Base-by-base conservation (phyloP, 23 tunicate genomes). In the Botrylloides violaceus region DNA sequence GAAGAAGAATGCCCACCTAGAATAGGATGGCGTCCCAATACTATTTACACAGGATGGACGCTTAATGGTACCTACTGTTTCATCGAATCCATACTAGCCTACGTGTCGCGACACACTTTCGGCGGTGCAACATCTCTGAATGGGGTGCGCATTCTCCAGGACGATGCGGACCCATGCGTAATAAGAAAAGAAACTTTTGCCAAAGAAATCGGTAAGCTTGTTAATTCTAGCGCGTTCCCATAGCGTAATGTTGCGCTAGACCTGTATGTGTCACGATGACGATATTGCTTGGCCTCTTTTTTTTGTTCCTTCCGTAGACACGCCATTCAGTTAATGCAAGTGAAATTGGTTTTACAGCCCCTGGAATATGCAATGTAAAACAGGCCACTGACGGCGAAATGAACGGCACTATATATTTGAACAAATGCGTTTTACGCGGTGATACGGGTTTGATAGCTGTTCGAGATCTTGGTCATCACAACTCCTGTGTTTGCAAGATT, bases 1-100 rank as follows among this genome's bases (percentile, higher is more conserved):
- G 23, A 59, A 24, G 94, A 86, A 57, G 75, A 49, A n/a, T 86
- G 94, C 32, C 38, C 34, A 34, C 38, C 20, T 0, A 29, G 73
- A 22, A 7, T 33, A 34, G 32, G 3, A 37, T 12, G 21, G 5
- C 26, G 29, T 19, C 49, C 56, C 26, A 66, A 58, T 15, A 74
- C 83, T 33, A 84, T 84, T 39, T 83, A 59, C 55, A 47, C 80
- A 7, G 94, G 94, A 32, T 80, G 61, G 38, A 73, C 94, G 12
- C 65, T 64, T 4, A 75, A 79, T 63, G 94, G 94, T 31, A 28
- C 77, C 20, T 53, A 80, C 39, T 86, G 94, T 39, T 60, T 50
- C 49, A 72, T 83, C 4, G 66, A 73, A 9, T 43, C 26, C 7
- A 49, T 82, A 0, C 28, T 57, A 5, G 19, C 33, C 0, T 19